These are phyloP conservation scores for Spinibarbus caldwelli DNA, from an alignment of 2,797 vertebrate species.

Conservation along the genomic window DNA sequence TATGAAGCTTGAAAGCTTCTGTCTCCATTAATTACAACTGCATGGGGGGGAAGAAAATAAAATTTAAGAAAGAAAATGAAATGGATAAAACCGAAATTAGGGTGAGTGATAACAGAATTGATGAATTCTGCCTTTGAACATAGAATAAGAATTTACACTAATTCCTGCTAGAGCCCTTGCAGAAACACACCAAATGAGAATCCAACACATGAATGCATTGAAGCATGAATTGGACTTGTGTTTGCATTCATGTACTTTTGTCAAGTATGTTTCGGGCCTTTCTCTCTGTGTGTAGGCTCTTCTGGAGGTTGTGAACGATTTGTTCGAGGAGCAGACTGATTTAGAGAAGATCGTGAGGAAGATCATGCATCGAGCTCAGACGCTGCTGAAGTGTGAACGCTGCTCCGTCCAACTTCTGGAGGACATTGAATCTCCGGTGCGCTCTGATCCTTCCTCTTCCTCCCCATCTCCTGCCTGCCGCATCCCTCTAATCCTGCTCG, in stretches of 20 bases:
- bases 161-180: not conserved
- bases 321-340: constrained; percentile 99
- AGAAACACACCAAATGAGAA: not conserved
- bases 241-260: not conserved
- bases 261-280: not conserved
- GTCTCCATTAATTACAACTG: too few relatives aligned
- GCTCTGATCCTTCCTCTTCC: not conserved
- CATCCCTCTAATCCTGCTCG: not conserved
- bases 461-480: not conserved
- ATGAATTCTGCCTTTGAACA: not conserved
- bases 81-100: too few relatives aligned
- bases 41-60: too few relatives aligned
- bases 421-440: constrained; percentile 96
- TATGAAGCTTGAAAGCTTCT: too few relatives aligned
- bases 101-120: not conserved
- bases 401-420: constrained; percentile 97
- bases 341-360: constrained; percentile 99
- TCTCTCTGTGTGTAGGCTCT: constrained; percentile 82
- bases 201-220: not conserved
- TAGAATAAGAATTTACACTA: not conserved
- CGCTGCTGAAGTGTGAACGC: constrained; percentile 94
- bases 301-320: constrained; percentile 97
- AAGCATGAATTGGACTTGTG: not conserved
- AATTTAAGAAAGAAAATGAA: not conserved
- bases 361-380: constrained; percentile 99